These are phyloP conservation scores for Drosophila affinis DNA, from an alignment of 2,888 invertebrate species.

Conservation along the genomic window DNA sequence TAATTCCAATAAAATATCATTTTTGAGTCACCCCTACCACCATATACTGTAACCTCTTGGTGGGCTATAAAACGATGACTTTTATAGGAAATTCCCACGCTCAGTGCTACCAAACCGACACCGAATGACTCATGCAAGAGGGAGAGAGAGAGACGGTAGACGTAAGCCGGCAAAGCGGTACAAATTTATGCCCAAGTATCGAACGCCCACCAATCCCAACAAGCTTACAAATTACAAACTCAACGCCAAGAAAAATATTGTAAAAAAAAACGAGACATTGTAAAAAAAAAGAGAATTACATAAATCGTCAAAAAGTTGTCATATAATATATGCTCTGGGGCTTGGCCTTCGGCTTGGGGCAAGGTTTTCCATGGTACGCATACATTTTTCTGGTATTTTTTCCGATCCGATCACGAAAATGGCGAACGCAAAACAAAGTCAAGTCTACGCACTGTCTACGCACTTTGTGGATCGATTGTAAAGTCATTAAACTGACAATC, in stretches of 20 bases:
- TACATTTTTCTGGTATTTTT: not conserved
- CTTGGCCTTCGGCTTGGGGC: constrained; percentile 57
- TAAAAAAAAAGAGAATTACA: constrained; percentile 38
- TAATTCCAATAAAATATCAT: no score
- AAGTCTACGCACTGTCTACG: constrained; percentile 60
- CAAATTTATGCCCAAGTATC: constrained; percentile 37
- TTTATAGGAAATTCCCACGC: constrained; percentile 51
- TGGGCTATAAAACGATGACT: not conserved
- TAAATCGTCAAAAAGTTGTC: constrained; percentile 53
- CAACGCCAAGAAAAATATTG: constrained; percentile 6
- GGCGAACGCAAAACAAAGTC: constrained; percentile 38
- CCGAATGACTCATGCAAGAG: constrained; percentile 43
- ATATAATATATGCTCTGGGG: constrained; percentile 40
- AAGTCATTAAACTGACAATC: constrained; percentile 64
- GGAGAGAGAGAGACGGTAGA: not conserved
- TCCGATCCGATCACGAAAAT: constrained; percentile 18
- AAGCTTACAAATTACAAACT: constrained; percentile 42
- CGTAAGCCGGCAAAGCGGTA: constrained; percentile 28
- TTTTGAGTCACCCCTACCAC: not conserved
- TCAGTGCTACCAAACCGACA: not conserved
- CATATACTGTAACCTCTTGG: not conserved
- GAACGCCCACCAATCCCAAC: constrained; percentile 23
- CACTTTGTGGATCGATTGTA: constrained; percentile 56
- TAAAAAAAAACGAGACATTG: constrained; percentile 10
- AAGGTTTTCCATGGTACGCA: constrained; percentile 38